These are phyloP conservation scores for Psilopsiagon aurifrons DNA, from an alignment of 2,113 vertebrate species.

Conservation along the genomic window DNA sequence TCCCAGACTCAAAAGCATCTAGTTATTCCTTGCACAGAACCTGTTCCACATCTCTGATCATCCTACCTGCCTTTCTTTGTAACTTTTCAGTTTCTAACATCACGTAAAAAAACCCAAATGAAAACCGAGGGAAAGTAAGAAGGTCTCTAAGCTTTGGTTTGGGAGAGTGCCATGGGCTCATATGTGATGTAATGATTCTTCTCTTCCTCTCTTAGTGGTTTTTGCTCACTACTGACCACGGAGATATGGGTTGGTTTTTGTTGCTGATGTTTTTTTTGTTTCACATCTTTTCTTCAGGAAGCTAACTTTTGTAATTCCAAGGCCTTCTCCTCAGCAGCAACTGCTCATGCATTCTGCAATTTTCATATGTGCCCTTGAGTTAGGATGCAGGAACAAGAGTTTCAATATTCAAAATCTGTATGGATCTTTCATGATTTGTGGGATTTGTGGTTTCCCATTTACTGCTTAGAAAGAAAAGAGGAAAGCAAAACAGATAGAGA, in stretches of 20 bases:
- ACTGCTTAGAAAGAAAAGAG: neutral
- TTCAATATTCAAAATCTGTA: neutral
- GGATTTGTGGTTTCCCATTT: conserved; percentile 23
- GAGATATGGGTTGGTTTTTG: neutral
- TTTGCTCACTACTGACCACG: neutral
- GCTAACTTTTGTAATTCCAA: neutral
- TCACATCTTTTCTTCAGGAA: neutral
- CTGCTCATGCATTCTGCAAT: neutral
- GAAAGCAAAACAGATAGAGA: conserved; percentile 9
- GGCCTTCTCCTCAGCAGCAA: neutral
- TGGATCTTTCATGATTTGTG: conserved; percentile 27
- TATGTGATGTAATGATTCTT: neutral
- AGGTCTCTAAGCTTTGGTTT: neutral
- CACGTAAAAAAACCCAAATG: too few species aligned
- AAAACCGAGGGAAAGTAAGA: neutral
- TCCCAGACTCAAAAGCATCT: conserved; percentile 15
- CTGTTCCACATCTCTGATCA: neutral
- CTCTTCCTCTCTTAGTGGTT: neutral
- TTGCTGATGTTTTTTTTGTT: neutral
- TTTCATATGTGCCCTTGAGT: neutral
- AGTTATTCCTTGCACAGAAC: neutral
- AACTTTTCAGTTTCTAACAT: neutral
- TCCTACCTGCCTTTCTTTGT: neutral
- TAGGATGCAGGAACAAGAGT: neutral
- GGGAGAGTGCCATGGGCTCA: neutral